Evolutionary conservation across 2,113 vertebrate species (phyloP).

Genomic region (Mus musculus): DNA sequence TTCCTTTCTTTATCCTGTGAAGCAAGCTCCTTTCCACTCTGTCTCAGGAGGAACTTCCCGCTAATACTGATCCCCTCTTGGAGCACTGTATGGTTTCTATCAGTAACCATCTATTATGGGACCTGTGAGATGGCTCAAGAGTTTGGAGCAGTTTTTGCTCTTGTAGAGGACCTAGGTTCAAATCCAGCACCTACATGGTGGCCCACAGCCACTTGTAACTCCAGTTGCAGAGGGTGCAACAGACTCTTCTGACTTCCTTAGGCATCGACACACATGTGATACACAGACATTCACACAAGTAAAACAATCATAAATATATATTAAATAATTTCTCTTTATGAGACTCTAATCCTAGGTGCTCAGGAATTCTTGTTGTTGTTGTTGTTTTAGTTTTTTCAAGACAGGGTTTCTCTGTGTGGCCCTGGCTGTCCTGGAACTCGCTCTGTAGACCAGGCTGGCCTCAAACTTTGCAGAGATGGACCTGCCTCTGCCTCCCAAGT

Average conservation of each 20-base stretch:
- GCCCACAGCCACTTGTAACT: background rate
- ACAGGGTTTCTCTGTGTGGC: no score
- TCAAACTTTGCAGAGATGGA: no score
- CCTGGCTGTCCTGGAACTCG: no score
- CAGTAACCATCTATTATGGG: no score
- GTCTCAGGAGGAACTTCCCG: background rate
- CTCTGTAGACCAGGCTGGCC: no score
- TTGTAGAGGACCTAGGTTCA: background rate
- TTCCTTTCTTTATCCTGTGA: background rate
- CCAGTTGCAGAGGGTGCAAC: background rate
- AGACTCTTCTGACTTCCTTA: background rate
- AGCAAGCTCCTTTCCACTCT: background rate
- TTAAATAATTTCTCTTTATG: conserved; percentile 38
- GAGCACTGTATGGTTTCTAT: background rate
- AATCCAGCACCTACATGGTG: background rate
- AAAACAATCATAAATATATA: background rate
- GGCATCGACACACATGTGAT: background rate
- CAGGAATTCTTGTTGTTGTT: background rate
- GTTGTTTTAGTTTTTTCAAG: no score
- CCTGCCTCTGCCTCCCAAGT: no score
- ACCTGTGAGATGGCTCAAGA: background rate
- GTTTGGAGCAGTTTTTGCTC: background rate
- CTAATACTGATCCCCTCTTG: background rate
- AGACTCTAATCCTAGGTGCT: background rate
- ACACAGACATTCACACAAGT: background rate